Percentiles rank a stretch among this genome's conserved stretches.
Evolutionary conservation across 2,113 vertebrate species (phyloP).

Genomic region (Potamarius usumacintae): DNA sequence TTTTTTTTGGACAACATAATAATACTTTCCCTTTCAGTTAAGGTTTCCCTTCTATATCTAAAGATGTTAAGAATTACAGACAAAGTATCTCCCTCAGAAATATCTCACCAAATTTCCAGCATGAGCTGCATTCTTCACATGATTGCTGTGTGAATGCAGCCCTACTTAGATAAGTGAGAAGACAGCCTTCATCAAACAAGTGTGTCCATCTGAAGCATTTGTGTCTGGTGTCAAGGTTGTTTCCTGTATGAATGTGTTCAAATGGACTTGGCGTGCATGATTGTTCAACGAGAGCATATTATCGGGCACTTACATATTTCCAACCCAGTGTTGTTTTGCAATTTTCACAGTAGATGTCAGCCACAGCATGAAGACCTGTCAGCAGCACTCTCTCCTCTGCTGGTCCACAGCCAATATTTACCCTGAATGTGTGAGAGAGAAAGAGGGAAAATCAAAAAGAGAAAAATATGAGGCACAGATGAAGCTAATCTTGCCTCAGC

Average conservation of each 20-base stretch:
- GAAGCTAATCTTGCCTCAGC: background rate
- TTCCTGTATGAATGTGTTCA: background rate
- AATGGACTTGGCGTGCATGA: background rate
- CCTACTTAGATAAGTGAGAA: background rate
- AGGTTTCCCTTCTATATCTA: background rate
- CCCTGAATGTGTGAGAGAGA: constrained; percentile 69
- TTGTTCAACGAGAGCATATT: background rate
- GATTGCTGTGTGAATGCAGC: background rate
- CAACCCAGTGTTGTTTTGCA: constrained; percentile 99
- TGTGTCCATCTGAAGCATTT: background rate
- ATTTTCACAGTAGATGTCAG: constrained; percentile 99
- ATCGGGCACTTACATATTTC: constrained; percentile 91
- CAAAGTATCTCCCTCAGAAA: background rate
- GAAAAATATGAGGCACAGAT: background rate
- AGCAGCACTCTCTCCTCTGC: constrained; percentile 95
- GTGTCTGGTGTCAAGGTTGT: background rate
- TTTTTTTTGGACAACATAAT: background rate
- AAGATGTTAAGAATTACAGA: background rate
- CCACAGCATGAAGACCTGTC: constrained; percentile 94
- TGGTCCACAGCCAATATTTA: constrained; percentile 96
- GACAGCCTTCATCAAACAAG: background rate
- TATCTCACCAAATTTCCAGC: background rate
- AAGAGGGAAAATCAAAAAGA: background rate
- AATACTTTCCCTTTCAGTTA: background rate
- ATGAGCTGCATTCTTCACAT: background rate